These are phyloP conservation scores for Lethocerus indicus DNA, from an alignment of 1,140 invertebrate species.

Conservation along the genomic window DNA sequence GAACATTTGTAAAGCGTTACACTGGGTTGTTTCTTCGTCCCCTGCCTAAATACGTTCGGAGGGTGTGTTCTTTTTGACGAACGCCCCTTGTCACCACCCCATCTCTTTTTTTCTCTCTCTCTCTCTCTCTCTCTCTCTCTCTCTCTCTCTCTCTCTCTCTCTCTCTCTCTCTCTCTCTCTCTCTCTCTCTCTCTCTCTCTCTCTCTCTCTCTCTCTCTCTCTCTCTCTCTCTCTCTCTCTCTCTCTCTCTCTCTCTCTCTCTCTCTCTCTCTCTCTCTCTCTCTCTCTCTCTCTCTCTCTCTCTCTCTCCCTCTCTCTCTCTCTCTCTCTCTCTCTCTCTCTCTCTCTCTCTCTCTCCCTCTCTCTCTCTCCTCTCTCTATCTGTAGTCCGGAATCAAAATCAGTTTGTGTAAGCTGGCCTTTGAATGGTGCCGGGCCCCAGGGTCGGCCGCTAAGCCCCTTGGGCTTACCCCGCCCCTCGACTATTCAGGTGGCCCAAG, in stretches of 20 bases:
- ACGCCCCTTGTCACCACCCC: not conserved
- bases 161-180: not conserved
- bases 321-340: conserved; percentile 5
- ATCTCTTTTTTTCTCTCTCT: conserved; percentile 12
- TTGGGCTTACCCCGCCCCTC: too few relatives aligned
- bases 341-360: conserved; percentile 4
- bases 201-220: conserved; percentile 4
- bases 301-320: conserved; percentile 4
- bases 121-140: conserved; percentile 13
- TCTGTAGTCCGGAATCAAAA: too few relatives aligned
- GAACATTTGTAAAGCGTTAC: too few relatives aligned
- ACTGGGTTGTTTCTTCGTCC: too few relatives aligned
- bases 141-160: conserved; percentile 1
- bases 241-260: conserved; percentile 4
- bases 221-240: not conserved
- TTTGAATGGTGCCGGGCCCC: too few relatives aligned
- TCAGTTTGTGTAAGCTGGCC: too few relatives aligned
- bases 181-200: conserved; percentile 3
- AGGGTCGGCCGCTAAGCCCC: too few relatives aligned
- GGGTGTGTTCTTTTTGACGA: too few relatives aligned
- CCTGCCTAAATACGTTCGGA: too few relatives aligned
- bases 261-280: conserved; percentile 4
- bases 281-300: conserved; percentile 5
- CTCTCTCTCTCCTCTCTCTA: not conserved
- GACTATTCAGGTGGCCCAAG: too few relatives aligned